phyloP scores from a whole-genome alignment of 2,888 invertebrate genomes.

The Leucophenga montana region DNA sequence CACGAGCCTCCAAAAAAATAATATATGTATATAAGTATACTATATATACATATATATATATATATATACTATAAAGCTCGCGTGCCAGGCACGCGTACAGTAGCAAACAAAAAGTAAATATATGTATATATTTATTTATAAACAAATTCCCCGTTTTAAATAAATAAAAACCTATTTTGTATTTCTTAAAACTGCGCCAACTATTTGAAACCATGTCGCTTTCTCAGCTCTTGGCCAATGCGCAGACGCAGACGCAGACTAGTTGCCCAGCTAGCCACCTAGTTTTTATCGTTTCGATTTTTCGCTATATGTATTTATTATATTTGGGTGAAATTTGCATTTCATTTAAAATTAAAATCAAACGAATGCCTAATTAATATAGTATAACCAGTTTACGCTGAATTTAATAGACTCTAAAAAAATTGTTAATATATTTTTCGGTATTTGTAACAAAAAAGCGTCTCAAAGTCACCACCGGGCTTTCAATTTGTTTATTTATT shows the following conservation, averaged over 20 bases:
- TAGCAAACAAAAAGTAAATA: not conserved
- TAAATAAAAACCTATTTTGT: not conserved
- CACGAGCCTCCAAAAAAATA: constrained; percentile 10
- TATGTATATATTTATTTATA: not conserved
- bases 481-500: not conserved
- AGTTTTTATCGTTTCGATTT: not conserved
- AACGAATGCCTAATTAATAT: not conserved
- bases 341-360: constrained; percentile 36
- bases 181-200: not conserved
- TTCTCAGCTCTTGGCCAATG: no score
- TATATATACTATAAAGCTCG: not conserved
- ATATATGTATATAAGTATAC: no score
- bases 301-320: constrained; percentile 20
- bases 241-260: no score
- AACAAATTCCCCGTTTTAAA: not conserved
- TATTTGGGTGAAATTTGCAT: constrained; percentile 42
- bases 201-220: not conserved
- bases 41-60: no score
- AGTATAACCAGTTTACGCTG: constrained; percentile 11
- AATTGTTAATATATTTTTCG: not conserved
- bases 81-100: constrained; percentile 8
- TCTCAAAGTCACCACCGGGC: not conserved
- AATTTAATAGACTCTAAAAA: no score
- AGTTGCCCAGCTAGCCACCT: constrained; percentile 8
- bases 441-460: not conserved